phyloP scores from a whole-genome alignment of 2,113 vertebrate species.

The Uria lomvia region DNA sequence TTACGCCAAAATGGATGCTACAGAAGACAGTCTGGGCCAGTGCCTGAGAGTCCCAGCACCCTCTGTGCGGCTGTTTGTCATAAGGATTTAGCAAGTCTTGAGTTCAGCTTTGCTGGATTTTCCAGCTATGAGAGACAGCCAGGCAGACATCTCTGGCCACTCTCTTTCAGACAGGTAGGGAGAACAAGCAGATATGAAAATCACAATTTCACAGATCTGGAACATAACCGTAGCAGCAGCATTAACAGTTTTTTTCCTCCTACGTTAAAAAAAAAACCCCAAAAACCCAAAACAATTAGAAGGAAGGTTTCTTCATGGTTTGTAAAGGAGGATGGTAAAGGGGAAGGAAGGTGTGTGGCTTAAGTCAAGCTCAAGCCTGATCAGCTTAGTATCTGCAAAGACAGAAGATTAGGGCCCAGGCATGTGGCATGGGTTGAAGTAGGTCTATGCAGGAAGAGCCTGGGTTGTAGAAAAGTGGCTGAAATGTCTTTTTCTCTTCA shows the following conservation, averaged over 20 bases:
- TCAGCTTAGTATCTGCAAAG: background rate
- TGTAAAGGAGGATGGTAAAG: background rate
- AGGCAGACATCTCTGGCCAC: background rate
- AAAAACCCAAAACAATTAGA: background rate
- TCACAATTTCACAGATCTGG: background rate
- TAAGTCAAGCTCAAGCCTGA: background rate
- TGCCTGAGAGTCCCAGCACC: background rate
- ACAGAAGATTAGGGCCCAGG: background rate
- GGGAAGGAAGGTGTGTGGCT: background rate
- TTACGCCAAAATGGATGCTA: background rate
- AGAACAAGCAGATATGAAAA: background rate
- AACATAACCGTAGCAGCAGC: background rate
- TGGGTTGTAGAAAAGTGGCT: background rate
- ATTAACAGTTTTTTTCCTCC: background rate
- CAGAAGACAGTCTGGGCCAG: background rate
- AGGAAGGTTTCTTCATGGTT: background rate
- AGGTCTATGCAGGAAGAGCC: background rate
- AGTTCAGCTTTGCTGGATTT: background rate
- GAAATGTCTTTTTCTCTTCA: background rate
- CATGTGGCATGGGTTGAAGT: accelerated
- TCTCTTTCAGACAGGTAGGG: background rate
- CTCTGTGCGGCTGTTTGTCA: accelerated
- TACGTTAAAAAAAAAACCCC: background rate
- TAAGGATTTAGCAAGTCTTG: background rate
- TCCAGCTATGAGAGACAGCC: background rate